Evolutionary conservation across 2,797 vertebrate species (phyloP), one percentile per base, ranked within the genome.

Genomic region (Atherinosoma microstoma): DNA sequence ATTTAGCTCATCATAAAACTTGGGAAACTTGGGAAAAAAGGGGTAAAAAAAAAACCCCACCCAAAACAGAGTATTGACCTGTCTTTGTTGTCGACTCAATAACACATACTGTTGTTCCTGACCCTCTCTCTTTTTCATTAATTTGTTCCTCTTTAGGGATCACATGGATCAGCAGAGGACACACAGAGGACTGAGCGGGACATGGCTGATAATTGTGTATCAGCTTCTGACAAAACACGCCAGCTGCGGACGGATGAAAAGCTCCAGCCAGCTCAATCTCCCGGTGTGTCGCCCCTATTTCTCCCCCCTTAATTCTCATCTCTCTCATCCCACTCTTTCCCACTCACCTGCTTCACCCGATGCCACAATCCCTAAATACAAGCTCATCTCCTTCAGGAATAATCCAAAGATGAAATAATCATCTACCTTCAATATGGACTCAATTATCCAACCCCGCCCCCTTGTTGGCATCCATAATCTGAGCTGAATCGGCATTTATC

Each of bases 401-500:
- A 82, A 82, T 74, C 73, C 70, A 74, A 57, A 71, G 64, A 76
- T 73, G 11, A 83, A 82, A 81, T 73, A 76, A 64, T 87, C 73
- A 83, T 84, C 78, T 36, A 45, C 60, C 53, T 34, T 58, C 40
- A 85, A 87, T 81, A 84, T 38, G 65, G 64, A 84, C 77, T 85
- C 82, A 88, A 92, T 91, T 87, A 88, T 89, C 83, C 64, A 3
- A 54, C 73, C 1, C 12, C 10, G 54, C 61, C 73, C 80, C 78
- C 67, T 82, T 75, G 72, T 71, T 68, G 30, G 61, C 42, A 24
- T 30, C 61, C 35, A 10, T 72, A 82, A 80, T 80, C 80, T 69
- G 45, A 51, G 61, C 29, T 16, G 6, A 78, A 67, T 78, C 82
- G 42, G 83, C 75, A 67, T 67, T 66, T 42, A 67, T 77, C 75